These are phyloP conservation scores for Mimachlamys varia DNA, from an alignment of 2,888 invertebrate species.

Conservation along the genomic window DNA sequence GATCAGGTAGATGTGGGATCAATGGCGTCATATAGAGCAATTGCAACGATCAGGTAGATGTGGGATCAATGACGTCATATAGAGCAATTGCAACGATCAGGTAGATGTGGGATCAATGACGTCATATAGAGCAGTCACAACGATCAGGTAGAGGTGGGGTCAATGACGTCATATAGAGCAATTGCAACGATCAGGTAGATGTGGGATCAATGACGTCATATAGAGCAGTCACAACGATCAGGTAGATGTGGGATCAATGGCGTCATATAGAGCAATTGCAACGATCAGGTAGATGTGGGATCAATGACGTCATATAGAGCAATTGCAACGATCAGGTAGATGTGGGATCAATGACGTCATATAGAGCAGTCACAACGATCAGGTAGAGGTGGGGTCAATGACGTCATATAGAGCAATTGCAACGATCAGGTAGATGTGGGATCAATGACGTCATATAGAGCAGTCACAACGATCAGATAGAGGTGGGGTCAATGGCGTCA, in stretches of 20 bases:
- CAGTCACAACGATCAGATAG: background rate
- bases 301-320: background rate
- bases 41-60: background rate
- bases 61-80: background rate
- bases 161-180: no score
- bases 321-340: background rate
- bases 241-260: background rate
- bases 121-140: background rate
- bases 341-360: background rate
- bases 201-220: background rate
- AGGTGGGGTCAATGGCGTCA: background rate
- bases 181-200: no score
- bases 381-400: background rate
- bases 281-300: no score
- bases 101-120: background rate
- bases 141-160: background rate
- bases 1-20: background rate
- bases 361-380: background rate
- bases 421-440: background rate
- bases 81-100: no score
- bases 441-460: no score
- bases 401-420: background rate
- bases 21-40: background rate
- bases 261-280: background rate
- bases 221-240: background rate